These are phyloP conservation scores for Gambusia affinis DNA, from an alignment of 2,113 vertebrate genomes.

Conservation along the genomic window DNA sequence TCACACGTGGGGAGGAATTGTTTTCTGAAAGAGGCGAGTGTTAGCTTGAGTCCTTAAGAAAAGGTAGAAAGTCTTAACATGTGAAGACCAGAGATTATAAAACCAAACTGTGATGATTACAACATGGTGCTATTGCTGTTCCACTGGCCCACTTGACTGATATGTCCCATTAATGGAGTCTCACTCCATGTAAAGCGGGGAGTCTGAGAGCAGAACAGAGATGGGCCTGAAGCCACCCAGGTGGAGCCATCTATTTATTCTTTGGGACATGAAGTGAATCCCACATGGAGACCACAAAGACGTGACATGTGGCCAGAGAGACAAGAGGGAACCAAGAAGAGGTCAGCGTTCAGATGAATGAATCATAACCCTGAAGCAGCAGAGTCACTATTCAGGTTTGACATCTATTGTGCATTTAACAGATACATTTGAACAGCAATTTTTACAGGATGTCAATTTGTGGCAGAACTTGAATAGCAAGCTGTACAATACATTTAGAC, in stretches of 20 bases:
- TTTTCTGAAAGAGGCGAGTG: no score
- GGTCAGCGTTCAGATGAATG: slow-evolving; percentile 45
- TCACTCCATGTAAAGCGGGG: neutral
- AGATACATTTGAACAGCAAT: slow-evolving; percentile 13
- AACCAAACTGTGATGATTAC: no score
- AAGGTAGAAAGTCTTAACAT: no score
- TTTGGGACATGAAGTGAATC: slow-evolving; percentile 19
- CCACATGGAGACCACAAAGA: slow-evolving; percentile 40
- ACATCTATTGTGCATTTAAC: slow-evolving; percentile 40
- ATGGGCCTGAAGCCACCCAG: slow-evolving; percentile 5
- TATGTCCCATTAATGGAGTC: no score
- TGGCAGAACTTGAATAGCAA: neutral
- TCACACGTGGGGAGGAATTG: no score
- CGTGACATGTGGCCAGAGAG: slow-evolving; percentile 48
- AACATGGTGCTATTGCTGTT: no score
- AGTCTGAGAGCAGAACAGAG: neutral
- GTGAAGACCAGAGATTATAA: no score
- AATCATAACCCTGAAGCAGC: slow-evolving; percentile 22
- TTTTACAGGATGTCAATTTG: slow-evolving; percentile 12
- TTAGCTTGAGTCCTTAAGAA: no score
- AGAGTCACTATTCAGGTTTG: slow-evolving; percentile 18
- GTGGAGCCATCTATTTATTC: slow-evolving; percentile 35
- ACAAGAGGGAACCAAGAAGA: slow-evolving; percentile 16
- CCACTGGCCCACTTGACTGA: no score
- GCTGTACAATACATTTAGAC: neutral